These are phyloP conservation scores for Tadarida brasiliensis DNA, from an alignment of 2,797 vertebrate genomes.

Conservation along the genomic window DNA sequence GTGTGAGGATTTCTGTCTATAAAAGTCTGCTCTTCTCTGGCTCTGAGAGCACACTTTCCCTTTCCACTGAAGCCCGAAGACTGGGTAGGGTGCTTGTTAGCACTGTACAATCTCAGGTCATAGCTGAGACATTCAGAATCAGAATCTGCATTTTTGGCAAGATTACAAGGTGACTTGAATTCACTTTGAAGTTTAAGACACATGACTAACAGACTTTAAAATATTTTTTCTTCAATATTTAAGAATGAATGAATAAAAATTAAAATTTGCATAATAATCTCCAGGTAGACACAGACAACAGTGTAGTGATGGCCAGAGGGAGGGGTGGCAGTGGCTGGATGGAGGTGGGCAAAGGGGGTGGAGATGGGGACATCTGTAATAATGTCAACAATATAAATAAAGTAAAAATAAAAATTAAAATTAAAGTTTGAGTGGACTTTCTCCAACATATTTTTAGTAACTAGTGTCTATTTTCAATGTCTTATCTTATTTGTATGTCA, in stretches of 20 bases:
- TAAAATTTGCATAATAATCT: neutral
- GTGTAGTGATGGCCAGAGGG: too few species aligned
- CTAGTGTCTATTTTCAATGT: neutral
- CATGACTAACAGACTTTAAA: neutral
- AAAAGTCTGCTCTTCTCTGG: neutral
- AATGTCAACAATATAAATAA: too few species aligned
- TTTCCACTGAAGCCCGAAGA: neutral
- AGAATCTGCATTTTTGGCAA: conserved; percentile 11
- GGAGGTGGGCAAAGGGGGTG: too few species aligned
- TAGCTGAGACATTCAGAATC: neutral
- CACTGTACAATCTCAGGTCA: neutral
- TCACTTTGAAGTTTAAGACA: neutral
- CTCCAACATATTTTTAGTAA: neutral
- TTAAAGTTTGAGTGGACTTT: neutral
- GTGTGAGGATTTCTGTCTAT: too few species aligned
- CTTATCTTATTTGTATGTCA: neutral
- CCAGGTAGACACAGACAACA: too few species aligned
- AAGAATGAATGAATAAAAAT: conserved; percentile 36
- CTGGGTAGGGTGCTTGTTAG: neutral
- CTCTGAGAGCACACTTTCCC: neutral
- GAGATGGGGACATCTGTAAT: too few species aligned
- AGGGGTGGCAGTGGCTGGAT: too few species aligned
- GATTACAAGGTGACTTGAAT: neutral
- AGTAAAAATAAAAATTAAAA: neutral
- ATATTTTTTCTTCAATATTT: neutral